These are phyloP conservation scores for Cavia aperea DNA, from an alignment of 2,113 vertebrate genomes.

Conservation along the genomic window DNA sequence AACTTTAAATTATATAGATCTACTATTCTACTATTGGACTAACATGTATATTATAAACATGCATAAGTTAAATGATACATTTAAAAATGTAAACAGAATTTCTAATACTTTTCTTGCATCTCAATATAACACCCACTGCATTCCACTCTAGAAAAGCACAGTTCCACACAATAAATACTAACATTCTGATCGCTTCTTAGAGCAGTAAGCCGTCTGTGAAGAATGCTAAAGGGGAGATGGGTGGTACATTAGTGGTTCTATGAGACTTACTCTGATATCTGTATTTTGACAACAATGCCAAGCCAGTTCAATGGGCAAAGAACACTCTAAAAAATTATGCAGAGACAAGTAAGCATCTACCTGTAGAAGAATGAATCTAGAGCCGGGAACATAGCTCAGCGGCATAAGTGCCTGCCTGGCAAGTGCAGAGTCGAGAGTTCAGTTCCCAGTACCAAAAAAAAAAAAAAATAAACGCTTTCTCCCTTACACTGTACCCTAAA, in stretches of 20 bases:
- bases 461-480: neutral
- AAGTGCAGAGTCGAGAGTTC: too few relatives aligned
- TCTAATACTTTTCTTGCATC: slow-evolving; percentile 16
- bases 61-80: neutral
- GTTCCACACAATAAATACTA: neutral
- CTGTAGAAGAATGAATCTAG: neutral
- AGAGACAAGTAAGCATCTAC: neutral
- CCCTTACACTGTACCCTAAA: neutral
- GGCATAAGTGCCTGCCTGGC: too few relatives aligned
- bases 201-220: neutral
- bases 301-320: neutral
- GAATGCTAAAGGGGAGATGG: neutral
- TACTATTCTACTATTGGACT: neutral
- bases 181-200: neutral
- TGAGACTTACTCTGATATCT: neutral
- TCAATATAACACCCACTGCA: neutral
- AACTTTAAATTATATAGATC: neutral
- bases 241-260: neutral
- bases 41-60: neutral
- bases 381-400: too few relatives aligned
- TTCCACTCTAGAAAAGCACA: neutral
- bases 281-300: neutral
- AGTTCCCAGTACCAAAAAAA: neutral
- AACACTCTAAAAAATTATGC: neutral
- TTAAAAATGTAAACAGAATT: neutral